Percentiles rank a stretch among this genome's conserved stretches.
Evolutionary conservation across 2,888 invertebrate genomes (phyloP).

Genomic region (Amiota mariae): DNA sequence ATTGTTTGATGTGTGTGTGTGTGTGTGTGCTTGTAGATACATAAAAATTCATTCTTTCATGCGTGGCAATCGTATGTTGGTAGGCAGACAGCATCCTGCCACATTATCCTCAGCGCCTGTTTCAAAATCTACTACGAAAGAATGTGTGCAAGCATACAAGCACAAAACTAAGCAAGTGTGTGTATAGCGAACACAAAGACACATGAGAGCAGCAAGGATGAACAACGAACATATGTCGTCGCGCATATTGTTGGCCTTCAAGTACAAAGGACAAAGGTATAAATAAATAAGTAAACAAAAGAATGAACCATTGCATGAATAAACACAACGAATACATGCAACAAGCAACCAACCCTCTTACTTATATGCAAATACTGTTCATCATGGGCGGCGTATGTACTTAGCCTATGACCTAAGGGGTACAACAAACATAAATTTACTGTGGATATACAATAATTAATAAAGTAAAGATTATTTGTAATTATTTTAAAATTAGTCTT

Average conservation of each 20-base stretch:
- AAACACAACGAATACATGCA: background rate
- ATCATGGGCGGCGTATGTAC: too few relatives aligned
- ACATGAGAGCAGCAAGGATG: background rate
- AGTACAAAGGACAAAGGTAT: slow-evolving; percentile 32
- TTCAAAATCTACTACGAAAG: slow-evolving; percentile 67
- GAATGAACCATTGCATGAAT: background rate
- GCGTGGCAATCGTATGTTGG: background rate
- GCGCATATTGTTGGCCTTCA: background rate
- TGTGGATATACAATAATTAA: too few relatives aligned
- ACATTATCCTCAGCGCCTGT: slow-evolving; percentile 57
- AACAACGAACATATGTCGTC: background rate
- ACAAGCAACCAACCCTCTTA: too few relatives aligned
- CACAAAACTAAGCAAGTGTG: slow-evolving; percentile 24
- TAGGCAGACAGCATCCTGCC: slow-evolving; percentile 40
- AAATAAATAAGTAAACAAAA: slow-evolving; percentile 32
- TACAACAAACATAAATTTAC: too few relatives aligned
- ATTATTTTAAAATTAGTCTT: too few relatives aligned
- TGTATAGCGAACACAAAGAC: background rate
- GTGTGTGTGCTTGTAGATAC: too few relatives aligned
- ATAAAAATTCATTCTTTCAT: background rate
- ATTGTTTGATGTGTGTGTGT: background rate
- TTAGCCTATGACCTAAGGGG: too few relatives aligned
- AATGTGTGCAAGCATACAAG: slow-evolving; percentile 63
- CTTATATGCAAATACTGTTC: too few relatives aligned
- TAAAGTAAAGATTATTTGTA: too few relatives aligned